Percentiles rank a stretch among this genome's conserved stretches.
phyloP scores from a whole-genome alignment of 2,888 invertebrate species.

The Mythimna ferrago region DNA sequence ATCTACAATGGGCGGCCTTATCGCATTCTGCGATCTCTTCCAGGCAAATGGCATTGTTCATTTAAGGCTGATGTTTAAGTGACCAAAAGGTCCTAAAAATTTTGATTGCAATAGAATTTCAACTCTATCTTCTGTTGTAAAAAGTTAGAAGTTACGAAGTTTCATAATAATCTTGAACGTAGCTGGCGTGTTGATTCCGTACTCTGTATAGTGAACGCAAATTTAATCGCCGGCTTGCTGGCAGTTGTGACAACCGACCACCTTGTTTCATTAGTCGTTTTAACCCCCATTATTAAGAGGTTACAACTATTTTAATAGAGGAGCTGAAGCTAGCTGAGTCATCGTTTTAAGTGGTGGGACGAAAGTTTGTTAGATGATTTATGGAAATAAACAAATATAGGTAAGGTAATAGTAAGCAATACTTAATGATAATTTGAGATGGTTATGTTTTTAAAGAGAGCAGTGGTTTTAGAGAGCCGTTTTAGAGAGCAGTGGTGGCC shows the following conservation, averaged over 20 bases:
- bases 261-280: conserved; percentile 60
- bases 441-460: too few relatives aligned
- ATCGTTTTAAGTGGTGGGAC: conserved; percentile 5
- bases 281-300: conserved; percentile 57
- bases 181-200: background rate
- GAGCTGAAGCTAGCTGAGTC: conserved; percentile 20
- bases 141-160: too few relatives aligned
- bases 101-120: too few relatives aligned
- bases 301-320: conserved; percentile 46
- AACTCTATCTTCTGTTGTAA: too few relatives aligned
- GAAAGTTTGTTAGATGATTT: background rate
- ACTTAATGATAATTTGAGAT: background rate
- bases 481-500: too few relatives aligned
- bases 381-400: background rate
- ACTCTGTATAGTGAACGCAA: conserved; percentile 63
- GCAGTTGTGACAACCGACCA: conserved; percentile 50
- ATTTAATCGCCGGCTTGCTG: conserved; percentile 70
- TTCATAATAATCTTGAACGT: too few relatives aligned
- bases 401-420: background rate
- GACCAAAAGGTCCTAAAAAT: too few relatives aligned
- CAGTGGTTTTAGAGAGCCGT: too few relatives aligned
- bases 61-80: too few relatives aligned
- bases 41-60: too few relatives aligned
- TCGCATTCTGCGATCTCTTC: too few relatives aligned
- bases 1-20: too few relatives aligned